Base-by-base conservation (phyloP, 2,113 vertebrate genomes). In the Sinocyclocheilus grahami region DNA sequence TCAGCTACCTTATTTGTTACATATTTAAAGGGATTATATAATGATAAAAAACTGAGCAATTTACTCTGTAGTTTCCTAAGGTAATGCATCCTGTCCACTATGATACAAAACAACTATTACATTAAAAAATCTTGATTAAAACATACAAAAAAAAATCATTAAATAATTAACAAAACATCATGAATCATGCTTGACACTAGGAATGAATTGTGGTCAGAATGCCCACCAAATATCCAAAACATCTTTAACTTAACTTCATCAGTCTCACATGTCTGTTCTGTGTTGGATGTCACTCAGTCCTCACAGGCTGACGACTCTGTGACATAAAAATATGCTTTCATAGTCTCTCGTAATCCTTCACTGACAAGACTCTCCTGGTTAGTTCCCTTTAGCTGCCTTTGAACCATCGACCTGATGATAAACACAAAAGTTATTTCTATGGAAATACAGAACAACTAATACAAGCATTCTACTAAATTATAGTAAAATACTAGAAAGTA, bases 301-400 rank as follows among this genome's bases (percentile, higher is more conserved):
- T 42, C 42, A 42, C 42, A 79, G 3, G 5, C 18, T 0, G 12
- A 55, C 0, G 92, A 92, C 0, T 95, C 94, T 0, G 96, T 95
- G 92, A 97, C 92, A 46, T 94, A 95, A 85, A 97, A 92, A 89
- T 97, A 97, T 76, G 97, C 96, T 91, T 87, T 95, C 87, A 97
- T 93, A 90, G 97, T 93, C 74, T 98, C 96, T 78, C 95, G 91
- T 83, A 97, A 93, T 1, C 97, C 96, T 72, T 95, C 95, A 2
- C 97, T 98, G 90, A 97, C 91, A 81, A 95, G 93, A 22, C 93
- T 94, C 0, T 94, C 91, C 20, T 93, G 93, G 0, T 62, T 91
- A 0, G 90, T 76, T 1, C 89, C 82, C 6, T 89, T 20, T 0
- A 91, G 84, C 80, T 90, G 94, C 0, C 74, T 91, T 37, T 96